Conservation (phyloP, 2,113 vertebrate genomes). For the Circaetus cinerascens region DNA sequence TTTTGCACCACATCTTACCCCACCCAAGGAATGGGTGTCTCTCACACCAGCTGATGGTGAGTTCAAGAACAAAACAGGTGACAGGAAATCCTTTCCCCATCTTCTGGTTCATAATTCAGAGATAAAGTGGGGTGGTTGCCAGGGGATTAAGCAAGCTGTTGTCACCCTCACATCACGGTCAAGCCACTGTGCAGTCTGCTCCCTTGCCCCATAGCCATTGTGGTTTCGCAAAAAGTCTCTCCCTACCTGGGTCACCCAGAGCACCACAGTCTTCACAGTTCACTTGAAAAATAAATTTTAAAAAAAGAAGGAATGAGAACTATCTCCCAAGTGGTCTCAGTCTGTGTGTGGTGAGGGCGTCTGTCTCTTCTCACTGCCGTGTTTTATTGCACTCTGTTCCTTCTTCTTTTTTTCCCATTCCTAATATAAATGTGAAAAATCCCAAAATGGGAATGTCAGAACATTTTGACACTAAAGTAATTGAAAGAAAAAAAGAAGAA, state of each 20-base stretch:
- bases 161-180: not conserved
- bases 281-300: not conserved
- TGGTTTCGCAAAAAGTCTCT: not conserved
- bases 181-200: not conserved
- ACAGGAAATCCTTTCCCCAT: not conserved
- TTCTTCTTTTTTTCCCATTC: not conserved
- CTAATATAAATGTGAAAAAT: conserved; percentile 11
- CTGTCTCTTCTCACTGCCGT: not conserved
- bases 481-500: not conserved
- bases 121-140: not conserved
- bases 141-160: not conserved
- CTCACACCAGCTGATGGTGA: not conserved
- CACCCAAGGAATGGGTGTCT: not conserved
- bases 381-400: not conserved
- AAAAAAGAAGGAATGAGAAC: not conserved
- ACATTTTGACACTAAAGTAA: not conserved
- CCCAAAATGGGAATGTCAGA: not conserved
- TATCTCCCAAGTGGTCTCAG: not conserved
- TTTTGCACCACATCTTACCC: not conserved
- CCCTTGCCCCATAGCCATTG: not conserved
- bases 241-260: not conserved
- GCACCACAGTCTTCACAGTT: not conserved
- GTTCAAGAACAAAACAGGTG: not conserved
- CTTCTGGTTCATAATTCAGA: not conserved
- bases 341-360: not conserved